These are phyloP conservation scores for Sternotherus odoratus DNA, from an alignment of 2,797 vertebrate genomes.

Conservation along the genomic window DNA sequence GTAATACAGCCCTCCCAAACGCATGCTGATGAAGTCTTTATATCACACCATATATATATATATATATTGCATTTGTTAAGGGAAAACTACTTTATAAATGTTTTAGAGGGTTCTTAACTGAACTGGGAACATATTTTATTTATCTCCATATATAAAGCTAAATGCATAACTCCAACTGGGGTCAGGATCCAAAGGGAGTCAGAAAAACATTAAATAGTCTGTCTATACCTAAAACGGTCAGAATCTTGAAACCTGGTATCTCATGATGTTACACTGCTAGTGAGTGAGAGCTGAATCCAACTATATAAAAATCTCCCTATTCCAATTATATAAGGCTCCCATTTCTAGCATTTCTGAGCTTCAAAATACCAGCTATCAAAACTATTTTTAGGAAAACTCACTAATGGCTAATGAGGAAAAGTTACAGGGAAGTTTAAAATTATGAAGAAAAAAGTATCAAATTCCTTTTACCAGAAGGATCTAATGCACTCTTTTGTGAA, in stretches of 20 bases:
- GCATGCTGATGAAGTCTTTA: not conserved
- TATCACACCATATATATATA: too few relatives aligned
- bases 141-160: not conserved
- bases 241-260: not conserved
- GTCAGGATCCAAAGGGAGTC: not conserved
- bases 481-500: not conserved
- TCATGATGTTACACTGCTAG: rapidly evolving
- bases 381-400: rapidly evolving
- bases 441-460: not conserved
- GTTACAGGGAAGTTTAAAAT: rapidly evolving
- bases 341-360: not conserved
- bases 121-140: not conserved
- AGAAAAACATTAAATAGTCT: not conserved
- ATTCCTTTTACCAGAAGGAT: conserved; percentile 50
- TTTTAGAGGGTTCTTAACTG: not conserved
- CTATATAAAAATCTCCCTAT: not conserved
- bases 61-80: not conserved
- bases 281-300: not conserved
- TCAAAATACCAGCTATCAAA: not conserved
- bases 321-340: not conserved
- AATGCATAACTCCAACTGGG: rapidly evolving
- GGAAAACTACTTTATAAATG: not conserved
- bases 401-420: not conserved
- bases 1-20: not conserved
- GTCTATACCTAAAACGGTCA: not conserved